Conservation (phyloP, 1,140 invertebrate species). For the Stenopsyche tienmushanensis region DNA sequence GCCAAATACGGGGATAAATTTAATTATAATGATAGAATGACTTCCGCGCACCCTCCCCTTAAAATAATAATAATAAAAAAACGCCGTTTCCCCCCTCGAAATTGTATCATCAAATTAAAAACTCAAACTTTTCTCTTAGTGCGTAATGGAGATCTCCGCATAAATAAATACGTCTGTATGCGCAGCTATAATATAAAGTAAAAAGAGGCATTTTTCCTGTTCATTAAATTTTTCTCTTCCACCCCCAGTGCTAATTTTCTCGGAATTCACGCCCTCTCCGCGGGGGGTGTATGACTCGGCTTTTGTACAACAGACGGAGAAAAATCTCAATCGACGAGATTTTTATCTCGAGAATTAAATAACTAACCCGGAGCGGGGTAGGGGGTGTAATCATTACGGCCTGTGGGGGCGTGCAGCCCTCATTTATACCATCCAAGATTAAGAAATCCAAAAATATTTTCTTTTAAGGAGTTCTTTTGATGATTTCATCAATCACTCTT, state of each 20-base stretch:
- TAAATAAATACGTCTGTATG: conserved; percentile 55
- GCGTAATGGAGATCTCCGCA: conserved; percentile 59
- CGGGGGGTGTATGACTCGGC: conserved; percentile 28
- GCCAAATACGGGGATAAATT: conserved; percentile 17
- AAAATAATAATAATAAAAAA: conserved; percentile 30
- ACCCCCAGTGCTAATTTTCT: conserved; percentile 60
- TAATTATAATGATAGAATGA: conserved; percentile 25
- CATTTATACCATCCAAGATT: conserved; percentile 8
- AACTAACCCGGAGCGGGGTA: conserved; percentile 51
- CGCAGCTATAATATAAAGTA: conserved; percentile 43
- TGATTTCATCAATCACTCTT: background rate
- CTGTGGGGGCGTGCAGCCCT: background rate
- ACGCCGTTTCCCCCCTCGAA: conserved; percentile 20
- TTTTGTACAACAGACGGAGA: conserved; percentile 35
- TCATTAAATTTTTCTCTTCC: conserved; percentile 61
- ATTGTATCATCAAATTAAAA: conserved; percentile 60
- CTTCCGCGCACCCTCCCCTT: background rate
- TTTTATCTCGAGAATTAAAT: conserved; percentile 60
- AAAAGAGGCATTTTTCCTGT: conserved; percentile 60
- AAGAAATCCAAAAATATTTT: conserved; percentile 34
- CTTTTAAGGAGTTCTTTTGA: background rate
- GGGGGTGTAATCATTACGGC: conserved; percentile 14
- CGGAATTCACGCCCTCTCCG: conserved; percentile 57
- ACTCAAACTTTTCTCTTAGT: conserved; percentile 61
- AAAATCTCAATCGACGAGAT: conserved; percentile 58